Conservation (phyloP, 2,888 invertebrate genomes). For the Lasioglossum lativentre region DNA sequence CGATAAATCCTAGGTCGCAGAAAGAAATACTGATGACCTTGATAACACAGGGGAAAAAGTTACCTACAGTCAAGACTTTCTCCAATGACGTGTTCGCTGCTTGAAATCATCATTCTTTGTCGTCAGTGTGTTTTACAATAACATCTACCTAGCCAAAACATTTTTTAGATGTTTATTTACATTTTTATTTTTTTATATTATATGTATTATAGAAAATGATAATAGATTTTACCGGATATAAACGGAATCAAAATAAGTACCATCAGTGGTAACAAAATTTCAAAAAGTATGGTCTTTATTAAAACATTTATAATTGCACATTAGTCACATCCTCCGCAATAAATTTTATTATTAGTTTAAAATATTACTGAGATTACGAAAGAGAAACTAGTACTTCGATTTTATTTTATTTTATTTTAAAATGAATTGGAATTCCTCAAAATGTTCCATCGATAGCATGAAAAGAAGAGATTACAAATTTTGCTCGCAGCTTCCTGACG, state of each 20-base stretch:
- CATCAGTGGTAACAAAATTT: no score
- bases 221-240: no score
- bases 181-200: no score
- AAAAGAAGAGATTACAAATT: neutral
- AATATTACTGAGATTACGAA: neutral
- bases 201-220: no score
- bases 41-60: neutral
- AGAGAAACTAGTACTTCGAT: neutral
- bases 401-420: neutral
- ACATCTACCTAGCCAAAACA: neutral
- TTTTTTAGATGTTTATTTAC: neutral
- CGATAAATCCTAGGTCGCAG: neutral
- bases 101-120: neutral
- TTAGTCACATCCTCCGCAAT: no score
- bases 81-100: neutral
- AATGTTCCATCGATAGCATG: no score
- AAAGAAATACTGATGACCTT: neutral
- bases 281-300: no score
- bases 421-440: neutral
- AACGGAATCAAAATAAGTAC: no score
- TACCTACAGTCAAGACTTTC: slow-evolving; percentile 1
- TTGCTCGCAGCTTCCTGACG: neutral
- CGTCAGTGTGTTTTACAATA: neutral
- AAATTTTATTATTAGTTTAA: neutral
- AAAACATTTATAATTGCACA: no score